Evolutionary conservation across 1,140 invertebrate genomes (phyloP).

Genomic region (Holcopasites calliopsidis): DNA sequence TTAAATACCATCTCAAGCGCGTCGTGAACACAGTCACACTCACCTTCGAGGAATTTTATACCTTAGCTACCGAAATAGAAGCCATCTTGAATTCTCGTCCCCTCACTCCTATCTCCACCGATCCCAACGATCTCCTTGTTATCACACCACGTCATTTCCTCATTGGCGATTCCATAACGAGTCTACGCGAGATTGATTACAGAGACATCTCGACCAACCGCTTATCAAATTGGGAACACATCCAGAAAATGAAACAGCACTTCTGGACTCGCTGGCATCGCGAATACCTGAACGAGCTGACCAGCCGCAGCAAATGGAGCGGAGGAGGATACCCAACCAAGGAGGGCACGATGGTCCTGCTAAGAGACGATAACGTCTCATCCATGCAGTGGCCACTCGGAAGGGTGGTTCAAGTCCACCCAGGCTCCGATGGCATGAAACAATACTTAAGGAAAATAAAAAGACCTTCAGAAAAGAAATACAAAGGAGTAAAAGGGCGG

Average conservation of each 20-base stretch:
- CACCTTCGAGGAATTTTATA: constrained; percentile 1
- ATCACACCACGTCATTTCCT: constrained; percentile 11
- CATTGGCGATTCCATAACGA: background rate
- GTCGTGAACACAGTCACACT: background rate
- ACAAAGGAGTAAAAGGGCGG: too few relatives aligned
- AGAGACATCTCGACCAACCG: background rate
- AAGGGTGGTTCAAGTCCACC: too few relatives aligned
- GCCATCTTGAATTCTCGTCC: background rate
- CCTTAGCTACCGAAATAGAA: background rate
- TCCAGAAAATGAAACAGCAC: background rate
- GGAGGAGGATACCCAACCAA: background rate
- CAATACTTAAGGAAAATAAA: too few relatives aligned
- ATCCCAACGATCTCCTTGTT: background rate
- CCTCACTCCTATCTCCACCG: background rate
- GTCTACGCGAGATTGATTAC: background rate
- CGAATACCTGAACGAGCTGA: background rate
- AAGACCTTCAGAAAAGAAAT: too few relatives aligned
- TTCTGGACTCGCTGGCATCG: constrained; percentile 8
- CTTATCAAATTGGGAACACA: background rate
- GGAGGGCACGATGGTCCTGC: background rate
- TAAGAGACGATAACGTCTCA: background rate
- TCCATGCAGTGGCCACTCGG: background rate
- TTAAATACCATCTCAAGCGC: background rate
- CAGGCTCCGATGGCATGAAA: background rate
- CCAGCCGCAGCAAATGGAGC: background rate